Conservation (phyloP, 2,797 vertebrate species). For the Bovichtus variegatus region DNA sequence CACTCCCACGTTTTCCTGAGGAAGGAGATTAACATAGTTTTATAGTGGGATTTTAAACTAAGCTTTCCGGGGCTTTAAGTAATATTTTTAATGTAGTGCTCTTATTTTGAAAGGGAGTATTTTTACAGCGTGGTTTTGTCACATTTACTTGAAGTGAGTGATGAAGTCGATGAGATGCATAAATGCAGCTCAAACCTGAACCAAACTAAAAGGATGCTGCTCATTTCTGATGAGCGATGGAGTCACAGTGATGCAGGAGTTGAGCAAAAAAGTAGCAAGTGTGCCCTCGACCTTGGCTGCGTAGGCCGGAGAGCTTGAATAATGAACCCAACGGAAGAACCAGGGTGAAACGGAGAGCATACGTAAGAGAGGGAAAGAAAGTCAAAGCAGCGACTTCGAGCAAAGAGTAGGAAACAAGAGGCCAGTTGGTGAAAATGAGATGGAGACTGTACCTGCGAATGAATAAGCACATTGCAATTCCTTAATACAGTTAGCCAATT, state of each 20-base stretch:
- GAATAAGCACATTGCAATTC: slow-evolving; percentile 61
- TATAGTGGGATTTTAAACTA: too few relatives aligned
- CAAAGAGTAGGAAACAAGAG: slow-evolving; percentile 46
- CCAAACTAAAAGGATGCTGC: too few relatives aligned
- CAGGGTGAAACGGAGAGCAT: slow-evolving; percentile 29
- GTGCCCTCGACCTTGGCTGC: not conserved
- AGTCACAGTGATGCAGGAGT: slow-evolving; percentile 26
- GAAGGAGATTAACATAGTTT: too few relatives aligned
- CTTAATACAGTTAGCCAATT: slow-evolving; percentile 71
- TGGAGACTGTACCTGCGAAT: slow-evolving; percentile 62
- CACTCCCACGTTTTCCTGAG: too few relatives aligned
- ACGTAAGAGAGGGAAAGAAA: slow-evolving; percentile 1
- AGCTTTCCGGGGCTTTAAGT: too few relatives aligned
- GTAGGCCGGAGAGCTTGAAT: slow-evolving; percentile 32
- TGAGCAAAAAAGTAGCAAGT: slow-evolving; percentile 11
- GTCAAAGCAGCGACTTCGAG: slow-evolving; percentile 6
- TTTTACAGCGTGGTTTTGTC: too few relatives aligned
- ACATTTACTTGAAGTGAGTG: too few relatives aligned
- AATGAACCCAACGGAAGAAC: slow-evolving; percentile 30
- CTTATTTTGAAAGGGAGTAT: too few relatives aligned
- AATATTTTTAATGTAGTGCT: too few relatives aligned
- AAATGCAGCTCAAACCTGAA: too few relatives aligned
- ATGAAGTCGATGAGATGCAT: too few relatives aligned
- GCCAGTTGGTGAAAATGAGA: slow-evolving; percentile 49
- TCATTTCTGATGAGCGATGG: too few relatives aligned